Base-by-base conservation (phyloP, 2,888 invertebrate genomes). In the Andrena hattorfiana region DNA sequence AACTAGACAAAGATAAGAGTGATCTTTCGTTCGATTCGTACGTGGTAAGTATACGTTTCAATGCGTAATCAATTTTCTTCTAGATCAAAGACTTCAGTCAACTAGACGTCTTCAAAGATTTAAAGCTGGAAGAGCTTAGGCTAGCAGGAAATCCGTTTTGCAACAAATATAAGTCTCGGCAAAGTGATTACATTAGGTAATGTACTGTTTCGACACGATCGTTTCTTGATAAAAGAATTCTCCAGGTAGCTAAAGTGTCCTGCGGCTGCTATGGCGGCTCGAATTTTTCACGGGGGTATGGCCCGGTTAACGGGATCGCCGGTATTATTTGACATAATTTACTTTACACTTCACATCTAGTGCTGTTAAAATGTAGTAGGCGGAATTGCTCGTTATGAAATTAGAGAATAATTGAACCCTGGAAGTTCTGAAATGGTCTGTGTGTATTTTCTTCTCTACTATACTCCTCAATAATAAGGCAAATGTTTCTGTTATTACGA, bases 161-260 rank as follows among this genome's bases (percentile, higher is more conserved):
- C 94, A 96, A 96, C 92, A 97, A 96, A 94, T 98, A 96, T 94
- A 96, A 96, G 93, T 97, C 97, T 90, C 90, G 91, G 62, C 96
- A 97, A 93, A 95, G 96, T 77, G 94, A 96, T 48, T 98, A 98
- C 92, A 95, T 98, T 95, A 98, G 98, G 98, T 98, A 97, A 86
- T 69, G 78, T 85, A 83, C 75, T 66, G 59, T 76, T 82, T 74
- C 67, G 71, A 62, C 75, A 70, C 23, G 26, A 77, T 66, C 20
- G 10, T 79, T 74, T 60, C 56, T 35, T 28, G 49, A 54, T 68
- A 20, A 77, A 71, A 60, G 71, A 64, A 59, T 82, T 74, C 63
- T 49, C 51, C 68, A 60, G 63, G 59, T 48, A 42, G 49, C 76
- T 68, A 23, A 60, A 42, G 2, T 68, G 51, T 76, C 32, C 49